Base-by-base conservation (phyloP, 2,888 invertebrate genomes). In the Noctua comes region DNA sequence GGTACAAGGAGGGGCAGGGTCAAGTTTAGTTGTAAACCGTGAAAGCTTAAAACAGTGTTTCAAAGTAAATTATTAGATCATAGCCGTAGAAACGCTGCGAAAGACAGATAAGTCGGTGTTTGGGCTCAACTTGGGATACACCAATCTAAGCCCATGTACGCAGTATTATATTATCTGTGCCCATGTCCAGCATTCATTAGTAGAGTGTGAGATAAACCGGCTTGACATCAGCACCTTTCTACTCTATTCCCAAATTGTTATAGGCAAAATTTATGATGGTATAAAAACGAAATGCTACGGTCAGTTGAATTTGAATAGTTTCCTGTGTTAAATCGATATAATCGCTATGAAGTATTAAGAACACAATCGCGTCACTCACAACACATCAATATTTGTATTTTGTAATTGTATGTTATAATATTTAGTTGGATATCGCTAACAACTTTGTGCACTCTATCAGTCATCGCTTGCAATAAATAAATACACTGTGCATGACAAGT, bases 251-350 rank as follows among this genome's bases (percentile, higher is more conserved):
- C 4, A 70, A 36, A 69, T 43, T 57, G 36, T 6, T 62, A 51
- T 8, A 48, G 13, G 7, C 10, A 18, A 1, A 18, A 24, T 36
- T 46, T 72, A 75, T 46, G 31, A 46, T 71, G 31, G n/a, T 64
- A 31, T 74, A 43, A 27, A 69, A 48, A 75, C 36, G 11, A 7
- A 31, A 51, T 48, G 18, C 18, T 57, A 65, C 48, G 64, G 83
- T 59, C 51, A 66, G 65, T 70, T 65, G 48, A 83, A 57, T 77
- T 69, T 59, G 36, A 69, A 83, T 66, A 27, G 65, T 46, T 80
- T 69, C 40, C 69, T 31, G 57, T 70, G 57, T 76, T 65, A 69
- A 74, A 64, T 82, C 13, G 21, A 82, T 82, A 62, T 65, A 54
- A 77, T 18, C 18, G 21, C 18, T 36, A 24, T 54, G 16, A 65